Percentiles rank a stretch among this genome's conserved stretches.
These are phyloP conservation scores for Diglossa cyanea DNA, from an alignment of 2,797 vertebrate species.

Conservation along the genomic window DNA sequence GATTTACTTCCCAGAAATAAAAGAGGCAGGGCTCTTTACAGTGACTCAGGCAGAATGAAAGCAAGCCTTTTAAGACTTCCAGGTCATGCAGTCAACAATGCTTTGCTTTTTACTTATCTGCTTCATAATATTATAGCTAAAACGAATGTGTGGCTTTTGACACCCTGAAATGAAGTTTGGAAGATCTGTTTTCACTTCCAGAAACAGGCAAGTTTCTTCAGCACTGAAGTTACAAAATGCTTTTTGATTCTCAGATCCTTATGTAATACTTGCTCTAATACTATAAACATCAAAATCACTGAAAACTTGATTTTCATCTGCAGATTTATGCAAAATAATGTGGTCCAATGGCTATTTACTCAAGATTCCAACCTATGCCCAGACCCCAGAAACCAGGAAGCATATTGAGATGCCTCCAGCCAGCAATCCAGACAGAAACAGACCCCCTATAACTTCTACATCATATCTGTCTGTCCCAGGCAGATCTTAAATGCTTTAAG, in stretches of 20 bases:
- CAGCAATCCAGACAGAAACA: not conserved
- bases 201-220: not conserved
- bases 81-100: not conserved
- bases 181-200: not conserved
- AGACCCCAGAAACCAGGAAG: accelerated
- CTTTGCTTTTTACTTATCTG: not conserved
- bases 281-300: not conserved
- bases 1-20: not conserved
- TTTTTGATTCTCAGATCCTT: not conserved
- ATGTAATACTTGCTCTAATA: not conserved
- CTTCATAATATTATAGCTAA: not conserved
- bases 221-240: not conserved
- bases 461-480: not conserved
- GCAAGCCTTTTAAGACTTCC: not conserved
- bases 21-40: not conserved
- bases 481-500: not conserved
- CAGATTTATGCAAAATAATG: not conserved
- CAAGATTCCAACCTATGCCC: not conserved
- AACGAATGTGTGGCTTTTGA: not conserved
- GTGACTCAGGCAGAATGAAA: not conserved
- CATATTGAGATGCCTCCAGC: not conserved
- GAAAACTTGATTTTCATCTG: not conserved
- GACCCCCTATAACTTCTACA: not conserved
- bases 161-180: not conserved
- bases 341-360: not conserved